Conservation (phyloP, 2,797 vertebrate species). For the Prunella strophiata region DNA sequence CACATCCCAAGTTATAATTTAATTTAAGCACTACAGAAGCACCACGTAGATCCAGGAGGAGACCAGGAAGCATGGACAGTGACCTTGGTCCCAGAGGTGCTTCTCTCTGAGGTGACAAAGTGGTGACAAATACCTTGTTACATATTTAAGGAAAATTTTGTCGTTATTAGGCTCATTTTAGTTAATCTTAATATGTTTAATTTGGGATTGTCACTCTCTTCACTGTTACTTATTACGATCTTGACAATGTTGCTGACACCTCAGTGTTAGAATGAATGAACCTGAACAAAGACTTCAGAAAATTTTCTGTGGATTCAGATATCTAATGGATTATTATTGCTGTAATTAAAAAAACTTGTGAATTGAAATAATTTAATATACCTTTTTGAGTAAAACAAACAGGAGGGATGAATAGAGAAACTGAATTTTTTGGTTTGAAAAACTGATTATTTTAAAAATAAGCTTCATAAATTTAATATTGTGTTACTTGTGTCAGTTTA, state of each 20-base stretch:
- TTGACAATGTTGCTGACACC: background rate
- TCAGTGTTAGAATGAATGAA: background rate
- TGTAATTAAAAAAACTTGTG: background rate
- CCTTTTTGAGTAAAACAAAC: background rate
- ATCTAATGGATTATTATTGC: background rate
- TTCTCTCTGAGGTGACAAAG: background rate
- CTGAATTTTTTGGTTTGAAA: background rate
- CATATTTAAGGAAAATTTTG: background rate
- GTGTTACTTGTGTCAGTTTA: background rate
- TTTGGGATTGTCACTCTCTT: background rate
- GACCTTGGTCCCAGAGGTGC: rapidly evolving
- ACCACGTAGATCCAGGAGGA: background rate
- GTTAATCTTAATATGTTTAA: background rate
- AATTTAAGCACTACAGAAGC: background rate
- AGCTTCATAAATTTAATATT: background rate
- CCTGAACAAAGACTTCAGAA: background rate
- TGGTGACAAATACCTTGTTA: background rate
- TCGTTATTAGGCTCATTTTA: background rate
- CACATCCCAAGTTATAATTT: background rate
- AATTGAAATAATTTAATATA: background rate
- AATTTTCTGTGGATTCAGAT: background rate
- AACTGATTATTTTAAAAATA: background rate
- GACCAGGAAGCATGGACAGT: background rate
- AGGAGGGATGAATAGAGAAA: rapidly evolving
- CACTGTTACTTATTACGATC: rapidly evolving